A percentile compares a stretch with the other conserved stretches of the same genome.
Conservation (phyloP, 2,113 vertebrate species). For the Chlamydotis undulata region DNA sequence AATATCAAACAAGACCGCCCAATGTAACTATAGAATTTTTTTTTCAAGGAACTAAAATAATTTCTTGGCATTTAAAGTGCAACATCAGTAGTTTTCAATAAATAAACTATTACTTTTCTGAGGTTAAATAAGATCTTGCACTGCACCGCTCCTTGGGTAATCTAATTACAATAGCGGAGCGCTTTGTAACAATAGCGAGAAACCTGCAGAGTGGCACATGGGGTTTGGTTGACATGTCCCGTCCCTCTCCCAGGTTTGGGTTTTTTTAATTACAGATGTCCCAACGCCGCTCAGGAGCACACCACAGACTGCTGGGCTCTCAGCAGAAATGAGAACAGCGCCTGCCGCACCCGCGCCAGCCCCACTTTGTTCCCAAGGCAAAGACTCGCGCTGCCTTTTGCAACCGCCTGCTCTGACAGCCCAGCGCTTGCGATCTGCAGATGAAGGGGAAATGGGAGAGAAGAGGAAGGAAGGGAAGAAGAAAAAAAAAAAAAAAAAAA, state of each 20-base stretch:
- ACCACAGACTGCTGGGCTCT: background rate
- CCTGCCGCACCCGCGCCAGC: conserved; percentile 32
- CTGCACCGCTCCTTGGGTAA: conserved; percentile 70
- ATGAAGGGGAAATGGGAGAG: conserved; percentile 66
- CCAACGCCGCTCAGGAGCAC: background rate
- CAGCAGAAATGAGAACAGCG: background rate
- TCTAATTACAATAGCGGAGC: conserved; percentile 72
- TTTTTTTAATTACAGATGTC: background rate
- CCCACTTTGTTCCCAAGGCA: conserved; percentile 70
- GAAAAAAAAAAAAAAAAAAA: background rate
- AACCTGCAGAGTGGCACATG: background rate
- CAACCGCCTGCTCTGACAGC: conserved; percentile 79
- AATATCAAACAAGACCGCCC: conserved; percentile 90
- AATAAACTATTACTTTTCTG: conserved; percentile 78
- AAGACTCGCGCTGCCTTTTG: conserved; percentile 81
- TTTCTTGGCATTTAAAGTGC: conserved; percentile 82
- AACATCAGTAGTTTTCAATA: conserved; percentile 80
- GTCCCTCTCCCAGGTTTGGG: background rate
- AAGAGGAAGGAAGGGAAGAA: conserved; percentile 54
- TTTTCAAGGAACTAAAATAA: conserved; percentile 77
- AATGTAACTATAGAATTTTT: conserved; percentile 79
- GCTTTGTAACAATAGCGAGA: conserved; percentile 32
- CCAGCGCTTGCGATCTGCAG: conserved; percentile 81
- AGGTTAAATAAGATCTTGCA: conserved; percentile 77
- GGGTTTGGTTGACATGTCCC: rapidly evolving